A percentile compares a stretch with the other conserved stretches of the same genome.
Evolutionary conservation across 2,888 invertebrate species (phyloP).

Genomic region (Campoletis raptor): DNA sequence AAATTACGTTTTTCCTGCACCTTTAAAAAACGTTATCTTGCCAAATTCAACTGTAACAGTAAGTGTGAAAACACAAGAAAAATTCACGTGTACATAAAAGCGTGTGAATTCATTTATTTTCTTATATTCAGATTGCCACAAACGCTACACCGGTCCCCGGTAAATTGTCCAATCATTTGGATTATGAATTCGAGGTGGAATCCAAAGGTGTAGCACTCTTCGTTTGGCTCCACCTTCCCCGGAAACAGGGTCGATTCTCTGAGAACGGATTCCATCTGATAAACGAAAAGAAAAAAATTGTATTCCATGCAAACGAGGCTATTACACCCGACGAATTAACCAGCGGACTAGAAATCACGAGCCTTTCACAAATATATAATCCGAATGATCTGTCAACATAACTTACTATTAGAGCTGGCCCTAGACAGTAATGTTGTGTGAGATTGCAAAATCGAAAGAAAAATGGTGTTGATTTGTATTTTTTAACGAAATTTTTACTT

Average conservation of each 20-base stretch:
- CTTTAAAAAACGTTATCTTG: conserved; percentile 86
- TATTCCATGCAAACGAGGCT: conserved; percentile 53
- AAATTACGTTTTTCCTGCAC: conserved; percentile 89
- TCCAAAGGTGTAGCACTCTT: conserved; percentile 88
- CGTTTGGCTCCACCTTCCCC: conserved; percentile 88
- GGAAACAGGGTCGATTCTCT: conserved; percentile 88
- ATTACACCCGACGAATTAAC: conserved; percentile 51
- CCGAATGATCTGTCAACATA: not conserved
- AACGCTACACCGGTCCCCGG: conserved; percentile 68
- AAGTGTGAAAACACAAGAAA: conserved; percentile 61
- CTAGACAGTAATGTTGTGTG: not conserved
- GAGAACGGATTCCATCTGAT: conserved; percentile 90
- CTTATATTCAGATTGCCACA: conserved; percentile 74
- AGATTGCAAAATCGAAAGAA: not conserved
- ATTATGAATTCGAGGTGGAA: conserved; percentile 82
- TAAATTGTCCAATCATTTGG: conserved; percentile 72
- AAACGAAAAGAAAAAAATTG: conserved; percentile 75
- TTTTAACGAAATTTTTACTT: not conserved
- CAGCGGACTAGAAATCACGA: conserved; percentile 38
- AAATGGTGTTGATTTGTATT: not conserved
- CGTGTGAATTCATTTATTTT: not conserved
- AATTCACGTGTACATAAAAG: not conserved
- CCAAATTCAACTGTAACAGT: conserved; percentile 87
- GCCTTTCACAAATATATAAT: conserved; percentile 74
- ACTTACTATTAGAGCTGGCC: not conserved